Evolutionary conservation across 1,140 invertebrate genomes (phyloP), one percentile per base, ranked within the genome.

Genomic region (Sarcophaga bullata): DNA sequence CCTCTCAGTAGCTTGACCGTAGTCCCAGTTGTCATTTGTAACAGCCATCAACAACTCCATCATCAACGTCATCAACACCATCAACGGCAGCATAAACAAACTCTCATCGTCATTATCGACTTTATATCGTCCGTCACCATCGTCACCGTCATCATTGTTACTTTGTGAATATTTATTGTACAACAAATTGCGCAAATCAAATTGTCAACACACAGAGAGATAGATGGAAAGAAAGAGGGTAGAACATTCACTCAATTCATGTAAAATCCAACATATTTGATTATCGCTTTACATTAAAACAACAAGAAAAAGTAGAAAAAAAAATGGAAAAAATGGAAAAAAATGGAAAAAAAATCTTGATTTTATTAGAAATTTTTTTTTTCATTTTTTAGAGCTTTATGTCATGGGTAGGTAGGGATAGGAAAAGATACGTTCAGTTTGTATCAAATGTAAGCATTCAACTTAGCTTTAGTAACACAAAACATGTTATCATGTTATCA

Each of bases 121-220:
- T 37, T 37, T 4, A 37, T 37, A n/a, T n/a, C n/a, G n/a, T n/a
- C n/a, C 50, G 50, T 9, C 62, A 68, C n/a, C 62, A 68, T 25
- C 62, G 10, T 68, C 17, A 17, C 13, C 13, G n/a, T 19, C 17
- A 68, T 25, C 62, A n/a, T 10, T 19, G 10, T 25, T 6, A 68
- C 62, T 68, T 68, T 68, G 62, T 68, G 62, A 17, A 68, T 68
- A 68, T 37, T 37, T 37, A 37, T 68, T 68, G 62, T 68, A 68
- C 62, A 68, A 68, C 62, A 68, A 68, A 68, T 68, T 68, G 19
- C 62, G 1, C 15, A 68, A 68, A 68, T 68, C 62, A 68, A 68
- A 68, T 68, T 68, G 62, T 9, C 62, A 68, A 68, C 62, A 68
- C n/a, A 19, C 17, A 9, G 25, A 37, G 25, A 37, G 25, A 37